Evolutionary conservation across 2,888 invertebrate genomes (phyloP), one percentile per base, ranked within the genome.

Genomic region (Xestia c-nigrum): DNA sequence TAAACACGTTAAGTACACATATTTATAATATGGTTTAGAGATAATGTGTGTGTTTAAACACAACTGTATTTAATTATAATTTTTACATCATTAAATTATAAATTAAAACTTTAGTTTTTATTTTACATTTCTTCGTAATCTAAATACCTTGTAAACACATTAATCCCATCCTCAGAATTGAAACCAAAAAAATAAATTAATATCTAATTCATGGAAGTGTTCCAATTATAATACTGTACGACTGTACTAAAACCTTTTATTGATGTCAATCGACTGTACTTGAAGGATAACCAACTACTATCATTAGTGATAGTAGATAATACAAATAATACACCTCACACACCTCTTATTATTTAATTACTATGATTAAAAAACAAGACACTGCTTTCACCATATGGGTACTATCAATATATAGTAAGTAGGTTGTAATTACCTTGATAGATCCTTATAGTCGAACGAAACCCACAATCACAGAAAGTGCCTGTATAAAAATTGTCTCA

Each of bases 1-100:
- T 67, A 69, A 71, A 38, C 2, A 24, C 31, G 5, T 47, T 83
- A 72, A 57, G 69, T 24, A 61, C 10, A 52, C n/a, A n/a, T 81
- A 61, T 67, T 66, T 67, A 61, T 74, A 66, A 66, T 38, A 74
- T 61, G 47, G 31, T 47, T 52, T 61, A 78, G 10, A 24, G 3
- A 46, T 61, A 4, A 0, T 63, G 40, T 40, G 40, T 63, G 5
- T 63, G 9, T 31, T 40, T 40, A 63, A 0, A 63, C 40, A 63
- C 5, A 31, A 31, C 16, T 7, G 7, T 31, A 16, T 16, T 57
- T 31, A 24, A 31, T 19, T 19, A 19, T 19, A 38, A 59, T 31
- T 59, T 59, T 31, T 9, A 31, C 2, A 19, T 19, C 1, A 59
- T 38, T 43, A n/a, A 43, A 64, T 43, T 64, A 43, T 16, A 7